These are phyloP conservation scores for Sitodiplosis mosellana DNA, from an alignment of 1,140 invertebrate species.

Conservation along the genomic window DNA sequence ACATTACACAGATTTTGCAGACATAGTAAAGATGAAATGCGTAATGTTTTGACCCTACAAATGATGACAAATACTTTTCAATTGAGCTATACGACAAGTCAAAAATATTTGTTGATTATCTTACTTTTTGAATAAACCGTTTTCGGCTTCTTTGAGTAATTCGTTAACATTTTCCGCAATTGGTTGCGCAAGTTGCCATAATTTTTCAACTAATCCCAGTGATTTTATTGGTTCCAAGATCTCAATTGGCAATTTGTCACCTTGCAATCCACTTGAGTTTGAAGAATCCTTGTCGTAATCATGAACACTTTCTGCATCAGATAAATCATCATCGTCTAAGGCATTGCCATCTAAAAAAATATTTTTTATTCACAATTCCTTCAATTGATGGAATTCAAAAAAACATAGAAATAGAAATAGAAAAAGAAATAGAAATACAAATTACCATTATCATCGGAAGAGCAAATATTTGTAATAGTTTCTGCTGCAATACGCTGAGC, in stretches of 20 bases:
- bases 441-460: slow-evolving; percentile 32
- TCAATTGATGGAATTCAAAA: neutral
- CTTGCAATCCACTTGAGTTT: slow-evolving; percentile 12
- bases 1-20: slow-evolving; percentile 16
- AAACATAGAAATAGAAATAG: neutral
- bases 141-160: slow-evolving; percentile 3
- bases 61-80: neutral
- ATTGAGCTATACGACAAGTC: neutral
- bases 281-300: slow-evolving; percentile 13
- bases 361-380: neutral
- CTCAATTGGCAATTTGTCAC: slow-evolving; percentile 13
- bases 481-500: slow-evolving; percentile 46
- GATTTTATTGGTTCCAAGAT: slow-evolving; percentile 13
- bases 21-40: slow-evolving; percentile 14
- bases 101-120: neutral
- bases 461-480: slow-evolving; percentile 50
- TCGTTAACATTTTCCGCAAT: slow-evolving; percentile 10
- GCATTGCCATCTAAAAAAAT: slow-evolving; percentile 1
- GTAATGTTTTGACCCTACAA: slow-evolving; percentile 8
- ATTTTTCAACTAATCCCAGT: slow-evolving; percentile 8
- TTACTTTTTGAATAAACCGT: slow-evolving; percentile 7
- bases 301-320: slow-evolving; percentile 15
- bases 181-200: slow-evolving; percentile 10
- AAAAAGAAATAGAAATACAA: neutral
- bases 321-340: slow-evolving; percentile 12